These are phyloP conservation scores for Clavelina lepadiformis DNA, from an alignment of 23 tunicate species.

Conservation along the genomic window DNA sequence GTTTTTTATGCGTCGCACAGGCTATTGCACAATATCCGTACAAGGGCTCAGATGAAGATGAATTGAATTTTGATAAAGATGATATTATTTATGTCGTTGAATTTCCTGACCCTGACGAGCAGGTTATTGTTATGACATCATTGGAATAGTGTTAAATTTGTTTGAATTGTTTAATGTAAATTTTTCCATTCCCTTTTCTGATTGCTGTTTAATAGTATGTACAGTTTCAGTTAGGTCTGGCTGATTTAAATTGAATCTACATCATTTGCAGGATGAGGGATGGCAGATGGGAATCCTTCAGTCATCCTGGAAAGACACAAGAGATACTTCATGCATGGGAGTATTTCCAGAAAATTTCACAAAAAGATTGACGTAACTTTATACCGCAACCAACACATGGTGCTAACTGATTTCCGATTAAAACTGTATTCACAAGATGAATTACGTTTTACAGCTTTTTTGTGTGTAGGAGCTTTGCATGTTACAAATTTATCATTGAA, in stretches of 20 bases:
- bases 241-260: neutral
- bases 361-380: slow-evolving; percentile 14
- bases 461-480: too few relatives aligned
- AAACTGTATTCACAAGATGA: too few relatives aligned
- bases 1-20: slow-evolving; percentile 7
- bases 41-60: slow-evolving; percentile 85
- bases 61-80: slow-evolving; percentile 64
- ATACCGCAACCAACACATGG: too few relatives aligned
- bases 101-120: slow-evolving; percentile 98
- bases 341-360: slow-evolving; percentile 97
- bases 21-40: slow-evolving; percentile 80
- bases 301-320: slow-evolving; percentile 65
- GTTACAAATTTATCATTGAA: too few relatives aligned
- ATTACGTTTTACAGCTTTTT: too few relatives aligned
- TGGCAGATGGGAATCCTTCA: slow-evolving; percentile 95
- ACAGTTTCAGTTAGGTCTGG: neutral
- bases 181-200: too few relatives aligned
- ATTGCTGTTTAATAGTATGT: too few relatives aligned
- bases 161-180: too few relatives aligned
- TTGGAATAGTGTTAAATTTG: neutral
- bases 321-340: slow-evolving; percentile 51
- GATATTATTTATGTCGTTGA: slow-evolving; percentile 84
- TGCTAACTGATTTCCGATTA: too few relatives aligned
- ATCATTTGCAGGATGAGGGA: slow-evolving; percentile 76
- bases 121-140: slow-evolving; percentile 23